Conservation (phyloP, 2,797 vertebrate species). For the Paratrypauchen microcephalus region DNA sequence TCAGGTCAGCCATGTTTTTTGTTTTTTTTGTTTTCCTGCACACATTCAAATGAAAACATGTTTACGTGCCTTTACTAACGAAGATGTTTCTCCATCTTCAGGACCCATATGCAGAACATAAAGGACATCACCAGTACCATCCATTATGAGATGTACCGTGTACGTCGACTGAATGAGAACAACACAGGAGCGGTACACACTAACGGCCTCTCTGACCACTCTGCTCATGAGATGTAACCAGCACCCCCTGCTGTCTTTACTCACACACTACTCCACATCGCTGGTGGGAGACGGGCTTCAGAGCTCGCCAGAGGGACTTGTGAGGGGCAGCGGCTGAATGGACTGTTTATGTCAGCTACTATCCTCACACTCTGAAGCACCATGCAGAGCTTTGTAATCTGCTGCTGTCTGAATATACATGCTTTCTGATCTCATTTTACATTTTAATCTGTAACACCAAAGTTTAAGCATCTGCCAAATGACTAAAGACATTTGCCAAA, state of each 20-base stretch:
- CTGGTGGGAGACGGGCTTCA: slow-evolving; percentile 44
- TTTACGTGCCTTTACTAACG: not conserved
- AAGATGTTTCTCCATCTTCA: slow-evolving; percentile 44
- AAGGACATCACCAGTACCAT: slow-evolving; percentile 98
- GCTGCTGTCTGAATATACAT: slow-evolving; percentile 37
- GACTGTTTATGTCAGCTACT: slow-evolving; percentile 43
- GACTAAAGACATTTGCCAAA: slow-evolving; percentile 16
- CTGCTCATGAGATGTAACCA: slow-evolving; percentile 88
- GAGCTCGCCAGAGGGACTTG: slow-evolving; percentile 48
- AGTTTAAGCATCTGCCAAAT: slow-evolving; percentile 38
- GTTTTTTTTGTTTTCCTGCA: not conserved
- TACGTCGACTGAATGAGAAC: slow-evolving; percentile 91
- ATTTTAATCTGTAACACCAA: slow-evolving; percentile 45
- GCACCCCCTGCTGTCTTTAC: slow-evolving; percentile 46
- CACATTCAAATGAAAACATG: not conserved
- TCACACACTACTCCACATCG: slow-evolving; percentile 34
- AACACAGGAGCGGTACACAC: slow-evolving; percentile 77
- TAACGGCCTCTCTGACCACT: slow-evolving; percentile 83
- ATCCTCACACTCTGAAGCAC: slow-evolving; percentile 36
- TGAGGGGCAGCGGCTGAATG: slow-evolving; percentile 26
- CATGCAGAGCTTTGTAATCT: slow-evolving; percentile 21
- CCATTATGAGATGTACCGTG: slow-evolving; percentile 96
- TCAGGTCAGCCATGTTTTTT: slow-evolving; percentile 81
- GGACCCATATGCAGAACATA: slow-evolving; percentile 98
- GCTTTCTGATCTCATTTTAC: slow-evolving; percentile 33